These are phyloP conservation scores for Noctua fimbriata DNA, from an alignment of 2,888 invertebrate species.

Conservation along the genomic window DNA sequence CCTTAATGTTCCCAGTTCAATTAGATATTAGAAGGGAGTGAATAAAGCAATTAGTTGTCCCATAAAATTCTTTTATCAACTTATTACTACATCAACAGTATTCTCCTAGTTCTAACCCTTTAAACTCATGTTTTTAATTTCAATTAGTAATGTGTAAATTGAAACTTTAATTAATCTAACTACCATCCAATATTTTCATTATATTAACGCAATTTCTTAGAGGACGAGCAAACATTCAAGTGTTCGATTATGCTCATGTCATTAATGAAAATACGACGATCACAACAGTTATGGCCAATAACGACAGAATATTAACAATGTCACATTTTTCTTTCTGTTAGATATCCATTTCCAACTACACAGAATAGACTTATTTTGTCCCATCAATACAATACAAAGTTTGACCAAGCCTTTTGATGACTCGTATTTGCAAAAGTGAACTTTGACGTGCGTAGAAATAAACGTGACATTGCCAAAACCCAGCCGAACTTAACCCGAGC, in stretches of 20 bases:
- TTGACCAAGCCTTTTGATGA: background rate
- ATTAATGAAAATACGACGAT: background rate
- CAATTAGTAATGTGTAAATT: background rate
- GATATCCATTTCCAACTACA: background rate
- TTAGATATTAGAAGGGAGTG: conserved; percentile 2
- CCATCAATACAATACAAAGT: conserved; percentile 1
- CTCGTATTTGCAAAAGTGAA: background rate
- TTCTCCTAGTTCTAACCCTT: background rate
- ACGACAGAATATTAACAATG: conserved; percentile 34
- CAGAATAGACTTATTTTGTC: background rate
- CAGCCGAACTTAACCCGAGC: conserved; percentile 23
- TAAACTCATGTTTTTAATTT: background rate
- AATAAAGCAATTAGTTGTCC: conserved; percentile 1
- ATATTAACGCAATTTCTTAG: background rate
- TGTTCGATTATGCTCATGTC: conserved; percentile 8
- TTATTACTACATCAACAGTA: conserved; percentile 1
- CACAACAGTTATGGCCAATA: conserved; percentile 22
- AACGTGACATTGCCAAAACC: conserved; percentile 34
- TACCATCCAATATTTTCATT: conserved; percentile 11
- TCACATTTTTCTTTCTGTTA: conserved; percentile 18
- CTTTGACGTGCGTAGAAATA: background rate
- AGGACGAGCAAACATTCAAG: background rate
- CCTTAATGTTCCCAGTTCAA: background rate
- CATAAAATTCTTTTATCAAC: background rate
- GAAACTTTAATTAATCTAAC: background rate